These are phyloP conservation scores for Pterophyllum scalare DNA, from an alignment of 2,113 vertebrate species.

Conservation along the genomic window DNA sequence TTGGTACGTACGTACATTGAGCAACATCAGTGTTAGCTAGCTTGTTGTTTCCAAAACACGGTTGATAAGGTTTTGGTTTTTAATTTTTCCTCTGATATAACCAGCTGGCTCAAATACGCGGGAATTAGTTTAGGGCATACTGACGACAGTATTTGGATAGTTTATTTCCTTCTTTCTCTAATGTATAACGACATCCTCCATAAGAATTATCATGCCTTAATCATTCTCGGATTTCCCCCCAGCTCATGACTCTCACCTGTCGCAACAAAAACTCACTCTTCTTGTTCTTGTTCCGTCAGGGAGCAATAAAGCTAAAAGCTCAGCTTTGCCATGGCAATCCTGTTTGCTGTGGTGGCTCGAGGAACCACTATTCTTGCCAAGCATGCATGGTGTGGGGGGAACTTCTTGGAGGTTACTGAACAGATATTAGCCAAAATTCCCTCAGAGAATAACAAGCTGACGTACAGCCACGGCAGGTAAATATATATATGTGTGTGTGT, in stretches of 20 bases:
- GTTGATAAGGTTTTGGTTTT: slow-evolving; percentile 13
- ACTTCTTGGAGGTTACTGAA: slow-evolving; percentile 98
- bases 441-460: slow-evolving; percentile 97
- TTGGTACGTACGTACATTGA: background rate
- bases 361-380: slow-evolving; percentile 97
- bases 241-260: background rate
- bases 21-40: slow-evolving; percentile 28
- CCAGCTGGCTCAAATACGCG: background rate
- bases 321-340: slow-evolving; percentile 91
- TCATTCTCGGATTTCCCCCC: background rate
- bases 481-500: background rate
- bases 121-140: too few relatives aligned
- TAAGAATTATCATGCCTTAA: background rate
- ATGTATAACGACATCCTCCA: background rate
- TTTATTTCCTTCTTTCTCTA: background rate
- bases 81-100: background rate
- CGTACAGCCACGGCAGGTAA: slow-evolving; percentile 96
- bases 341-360: slow-evolving; percentile 95
- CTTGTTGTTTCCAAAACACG: background rate
- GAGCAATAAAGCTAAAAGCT: slow-evolving; percentile 2
- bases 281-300: slow-evolving; percentile 1
- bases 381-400: slow-evolving; percentile 95
- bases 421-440: slow-evolving; percentile 97
- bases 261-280: background rate
- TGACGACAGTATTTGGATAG: background rate